Percentiles rank a stretch among this genome's conserved stretches.
Evolutionary conservation across 1,140 invertebrate species (phyloP).

Genomic region (Ceratina japonica): DNA sequence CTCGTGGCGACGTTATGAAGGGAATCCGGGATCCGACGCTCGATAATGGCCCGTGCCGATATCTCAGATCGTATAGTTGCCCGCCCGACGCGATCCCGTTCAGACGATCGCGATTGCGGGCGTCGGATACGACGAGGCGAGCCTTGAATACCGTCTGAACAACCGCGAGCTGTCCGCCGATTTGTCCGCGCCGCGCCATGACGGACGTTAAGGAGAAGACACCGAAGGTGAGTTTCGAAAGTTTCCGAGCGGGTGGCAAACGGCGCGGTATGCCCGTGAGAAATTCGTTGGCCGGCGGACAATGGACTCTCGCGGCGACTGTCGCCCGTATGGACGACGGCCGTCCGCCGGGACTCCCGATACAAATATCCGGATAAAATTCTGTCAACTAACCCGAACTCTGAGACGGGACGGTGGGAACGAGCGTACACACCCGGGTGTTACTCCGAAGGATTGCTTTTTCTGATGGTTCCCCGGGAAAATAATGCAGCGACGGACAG

Average conservation of each 20-base stretch:
- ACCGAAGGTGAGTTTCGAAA: conserved; percentile 20
- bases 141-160: background rate
- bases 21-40: conserved; percentile 23
- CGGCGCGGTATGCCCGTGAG: background rate
- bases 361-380: conserved; percentile 9
- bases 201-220: background rate
- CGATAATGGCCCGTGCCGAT: conserved; percentile 52
- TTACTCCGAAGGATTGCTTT: no score
- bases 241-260: no score
- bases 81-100: background rate
- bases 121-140: conserved; percentile 2
- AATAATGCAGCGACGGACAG: no score
- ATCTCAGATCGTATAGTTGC: conserved; percentile 23
- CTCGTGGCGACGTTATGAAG: background rate
- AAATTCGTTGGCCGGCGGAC: conserved; percentile 11
- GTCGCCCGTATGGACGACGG: conserved; percentile 1
- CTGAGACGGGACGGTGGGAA: background rate
- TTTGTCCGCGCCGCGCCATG: background rate
- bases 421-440: background rate
- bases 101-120: conserved; percentile 22
- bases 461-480: no score
- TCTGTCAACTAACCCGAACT: background rate
- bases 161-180: background rate
- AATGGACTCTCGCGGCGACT: conserved; percentile 16
- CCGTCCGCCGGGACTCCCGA: conserved; percentile 18